Evolutionary conservation across 2,888 invertebrate genomes (phyloP).

Genomic region (Thysanoteuthis rhombus): DNA sequence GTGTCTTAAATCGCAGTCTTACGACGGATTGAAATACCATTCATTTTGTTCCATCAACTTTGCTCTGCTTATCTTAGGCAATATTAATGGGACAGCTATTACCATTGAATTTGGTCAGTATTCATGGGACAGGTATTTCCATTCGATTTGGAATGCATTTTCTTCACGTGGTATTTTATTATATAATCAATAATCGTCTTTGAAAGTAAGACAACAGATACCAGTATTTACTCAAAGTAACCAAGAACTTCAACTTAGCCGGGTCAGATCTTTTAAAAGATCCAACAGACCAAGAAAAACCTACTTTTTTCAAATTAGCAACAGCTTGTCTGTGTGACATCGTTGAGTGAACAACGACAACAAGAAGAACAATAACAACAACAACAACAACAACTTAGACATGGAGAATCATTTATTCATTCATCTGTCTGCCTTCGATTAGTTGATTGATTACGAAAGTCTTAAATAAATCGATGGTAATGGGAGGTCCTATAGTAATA

Average conservation of each 20-base stretch:
- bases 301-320: not conserved
- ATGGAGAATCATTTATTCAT: not conserved
- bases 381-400: not conserved
- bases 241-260: not conserved
- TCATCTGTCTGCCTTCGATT: slow-evolving; percentile 28
- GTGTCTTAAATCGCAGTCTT: too few relatives aligned
- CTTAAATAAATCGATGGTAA: slow-evolving; percentile 13
- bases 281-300: not conserved
- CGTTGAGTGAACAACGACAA: not conserved
- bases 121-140: too few relatives aligned
- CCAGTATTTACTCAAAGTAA: not conserved
- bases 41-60: too few relatives aligned
- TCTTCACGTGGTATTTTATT: not conserved
- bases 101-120: too few relatives aligned
- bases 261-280: not conserved
- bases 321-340: not conserved
- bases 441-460: slow-evolving; percentile 21
- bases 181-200: not conserved
- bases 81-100: not conserved
- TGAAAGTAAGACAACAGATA: not conserved
- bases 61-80: not conserved
- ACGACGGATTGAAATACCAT: too few relatives aligned
- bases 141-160: not conserved
- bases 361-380: too few relatives aligned
- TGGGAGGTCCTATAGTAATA: slow-evolving; percentile 28